Percentiles rank a stretch among this genome's conserved stretches.
Conservation (phyloP, 2,888 invertebrate genomes). For the Hymenopus coronatus region DNA sequence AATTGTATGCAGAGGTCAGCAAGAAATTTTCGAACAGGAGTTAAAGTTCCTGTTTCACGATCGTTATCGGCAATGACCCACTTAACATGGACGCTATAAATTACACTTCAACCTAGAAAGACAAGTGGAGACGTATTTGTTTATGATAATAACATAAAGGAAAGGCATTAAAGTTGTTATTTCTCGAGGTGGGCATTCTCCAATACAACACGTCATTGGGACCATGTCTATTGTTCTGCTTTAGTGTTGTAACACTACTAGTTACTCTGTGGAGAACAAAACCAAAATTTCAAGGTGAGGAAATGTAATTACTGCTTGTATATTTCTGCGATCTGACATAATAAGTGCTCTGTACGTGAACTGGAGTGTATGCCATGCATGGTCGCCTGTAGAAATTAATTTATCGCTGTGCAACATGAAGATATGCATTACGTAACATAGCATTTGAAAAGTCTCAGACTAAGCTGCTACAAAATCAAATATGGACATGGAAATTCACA, state of each 20-base stretch:
- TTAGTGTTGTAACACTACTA: neutral
- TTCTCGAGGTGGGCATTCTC: neutral
- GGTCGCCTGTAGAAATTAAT: neutral
- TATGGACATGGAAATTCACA: too few relatives aligned
- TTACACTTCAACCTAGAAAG: neutral
- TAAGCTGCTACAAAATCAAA: too few relatives aligned
- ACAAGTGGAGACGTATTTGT: neutral
- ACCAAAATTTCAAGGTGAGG: neutral
- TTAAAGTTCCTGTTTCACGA: neutral
- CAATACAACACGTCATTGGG: neutral
- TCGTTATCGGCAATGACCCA: neutral
- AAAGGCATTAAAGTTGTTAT: neutral
- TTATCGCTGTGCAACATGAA: neutral
- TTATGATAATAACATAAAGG: neutral
- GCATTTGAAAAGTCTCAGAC: too few relatives aligned
- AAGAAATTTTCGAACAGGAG: neutral
- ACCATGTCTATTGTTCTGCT: neutral
- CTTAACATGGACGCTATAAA: neutral
- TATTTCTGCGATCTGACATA: neutral
- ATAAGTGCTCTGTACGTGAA: neutral
- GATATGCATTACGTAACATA: neutral
- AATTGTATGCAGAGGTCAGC: neutral
- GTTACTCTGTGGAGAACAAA: neutral
- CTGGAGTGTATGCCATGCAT: neutral
- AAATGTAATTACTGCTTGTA: neutral